A percentile compares a stretch with the other conserved stretches of the same genome.
Conservation (phyloP, 2,888 invertebrate species). For the Phanerotoma sp. region DNA sequence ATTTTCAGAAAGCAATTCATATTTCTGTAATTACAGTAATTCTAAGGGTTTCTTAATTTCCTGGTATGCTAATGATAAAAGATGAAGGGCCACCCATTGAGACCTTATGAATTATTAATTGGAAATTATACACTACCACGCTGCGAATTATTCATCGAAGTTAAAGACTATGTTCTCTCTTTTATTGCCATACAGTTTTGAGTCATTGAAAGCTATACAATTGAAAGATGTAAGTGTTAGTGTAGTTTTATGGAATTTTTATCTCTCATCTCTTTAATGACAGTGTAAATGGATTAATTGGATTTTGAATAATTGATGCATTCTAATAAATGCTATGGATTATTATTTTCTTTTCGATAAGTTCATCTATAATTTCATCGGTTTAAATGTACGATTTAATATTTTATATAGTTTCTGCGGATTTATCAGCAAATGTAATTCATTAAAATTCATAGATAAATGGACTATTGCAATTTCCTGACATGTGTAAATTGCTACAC, state of each 20-base stretch:
- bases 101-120: slow-evolving; percentile 50
- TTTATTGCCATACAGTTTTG: neutral
- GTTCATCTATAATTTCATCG: no score
- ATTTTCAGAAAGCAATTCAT: neutral
- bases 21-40: slow-evolving; percentile 41
- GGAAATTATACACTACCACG: slow-evolving; percentile 33
- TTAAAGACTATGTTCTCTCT: slow-evolving; percentile 22
- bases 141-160: slow-evolving; percentile 40
- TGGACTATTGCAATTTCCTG: no score
- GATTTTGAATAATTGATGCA: no score
- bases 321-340: no score
- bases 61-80: slow-evolving; percentile 41
- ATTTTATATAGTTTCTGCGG: no score
- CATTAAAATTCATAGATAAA: no score
- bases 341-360: no score
- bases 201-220: neutral
- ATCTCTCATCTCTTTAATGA: neutral
- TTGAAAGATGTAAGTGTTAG: neutral
- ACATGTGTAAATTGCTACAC: no score
- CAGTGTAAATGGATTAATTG: neutral
- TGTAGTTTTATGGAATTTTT: neutral
- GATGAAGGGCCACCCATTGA: slow-evolving; percentile 14
- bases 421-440: no score
- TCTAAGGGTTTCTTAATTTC: slow-evolving; percentile 41
- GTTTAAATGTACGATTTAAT: no score